Evolutionary conservation across 2,797 vertebrate species (phyloP).

Genomic region (Nasua narica): DNA sequence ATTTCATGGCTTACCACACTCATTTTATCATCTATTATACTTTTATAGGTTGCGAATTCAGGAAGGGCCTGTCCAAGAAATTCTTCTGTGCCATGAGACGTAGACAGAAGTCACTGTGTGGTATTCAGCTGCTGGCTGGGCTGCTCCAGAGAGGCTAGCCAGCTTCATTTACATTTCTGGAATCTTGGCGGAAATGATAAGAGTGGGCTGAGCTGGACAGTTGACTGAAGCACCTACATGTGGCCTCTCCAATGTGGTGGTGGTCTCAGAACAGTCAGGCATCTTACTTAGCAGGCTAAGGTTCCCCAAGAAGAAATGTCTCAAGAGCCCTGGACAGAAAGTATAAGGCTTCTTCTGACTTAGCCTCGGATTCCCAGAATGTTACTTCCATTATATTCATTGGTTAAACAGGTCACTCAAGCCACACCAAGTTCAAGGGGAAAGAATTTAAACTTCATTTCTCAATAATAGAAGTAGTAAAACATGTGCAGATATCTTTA

Average conservation of each 20-base stretch:
- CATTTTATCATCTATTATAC: not conserved
- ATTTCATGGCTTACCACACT: not conserved
- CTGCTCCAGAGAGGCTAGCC: not conserved
- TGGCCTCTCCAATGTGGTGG: not conserved
- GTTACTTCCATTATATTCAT: not conserved
- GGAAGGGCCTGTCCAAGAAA: not conserved
- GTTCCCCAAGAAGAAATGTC: not conserved
- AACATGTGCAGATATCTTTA: not conserved
- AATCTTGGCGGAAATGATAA: not conserved
- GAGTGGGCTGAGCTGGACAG: not conserved
- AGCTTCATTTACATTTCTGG: not conserved
- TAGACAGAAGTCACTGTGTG: not conserved
- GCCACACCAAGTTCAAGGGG: not conserved
- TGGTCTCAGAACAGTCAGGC: not conserved
- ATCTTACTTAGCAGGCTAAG: not conserved
- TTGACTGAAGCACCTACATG: not conserved
- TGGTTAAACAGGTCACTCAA: not conserved
- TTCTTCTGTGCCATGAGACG: not conserved
- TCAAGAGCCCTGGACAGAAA: not conserved
- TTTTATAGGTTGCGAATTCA: not conserved
- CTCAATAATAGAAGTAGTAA: not conserved
- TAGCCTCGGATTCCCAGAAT: not conserved
- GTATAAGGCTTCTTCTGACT: not conserved
- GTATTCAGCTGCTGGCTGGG: not conserved
- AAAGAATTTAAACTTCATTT: not conserved